Base-by-base conservation (phyloP, 2,797 vertebrate genomes). In the Adrianichthys oophorus region DNA sequence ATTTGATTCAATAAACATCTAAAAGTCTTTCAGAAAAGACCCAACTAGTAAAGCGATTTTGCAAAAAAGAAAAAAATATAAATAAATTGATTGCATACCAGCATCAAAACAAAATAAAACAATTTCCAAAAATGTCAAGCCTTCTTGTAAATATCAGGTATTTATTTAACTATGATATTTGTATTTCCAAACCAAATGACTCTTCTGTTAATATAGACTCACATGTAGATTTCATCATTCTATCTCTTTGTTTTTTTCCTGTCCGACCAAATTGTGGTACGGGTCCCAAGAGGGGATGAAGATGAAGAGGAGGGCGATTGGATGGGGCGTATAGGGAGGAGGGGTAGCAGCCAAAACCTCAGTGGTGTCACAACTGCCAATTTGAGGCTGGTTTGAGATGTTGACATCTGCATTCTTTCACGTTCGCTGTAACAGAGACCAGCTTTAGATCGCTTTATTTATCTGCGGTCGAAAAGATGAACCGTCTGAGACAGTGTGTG, bases 391-490 rank as follows among this genome's bases (percentile, higher is more conserved):
- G 67, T 70, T 68, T 66, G 74, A 75, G 79, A 88, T 86, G 88
- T 87, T 79, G 85, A 90, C 84, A 87, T 85, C 78, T 87, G 79
- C 89, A 90, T 91, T 90, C 86, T 90, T 87, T 79, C 85, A 90
- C 84, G 81, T 73, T 83, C 52, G 19, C 68, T 67, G 41, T 65
- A 52, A 70, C 62, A 68, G 78, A 79, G 66, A 72, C 79, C 70
- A 54, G 71, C 72, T 69, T 72, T 61, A 69, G 83, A 82, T 85
- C 57, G 79, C 84, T 88, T 87, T 87, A 86, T 90, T 89, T 90
- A 85, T 90, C 86, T 76, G 82, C 19, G 80, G 85, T 83, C 40
- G 51, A 53, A 62, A 48, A 8, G 74, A 85, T 76, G 56, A 59
- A 62, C 65, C 17, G 5, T 72, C 41, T 50, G 53, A 44, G 54